These are phyloP conservation scores for Calliphora vomitoria DNA, from an alignment of 2,888 invertebrate species.

Conservation along the genomic window DNA sequence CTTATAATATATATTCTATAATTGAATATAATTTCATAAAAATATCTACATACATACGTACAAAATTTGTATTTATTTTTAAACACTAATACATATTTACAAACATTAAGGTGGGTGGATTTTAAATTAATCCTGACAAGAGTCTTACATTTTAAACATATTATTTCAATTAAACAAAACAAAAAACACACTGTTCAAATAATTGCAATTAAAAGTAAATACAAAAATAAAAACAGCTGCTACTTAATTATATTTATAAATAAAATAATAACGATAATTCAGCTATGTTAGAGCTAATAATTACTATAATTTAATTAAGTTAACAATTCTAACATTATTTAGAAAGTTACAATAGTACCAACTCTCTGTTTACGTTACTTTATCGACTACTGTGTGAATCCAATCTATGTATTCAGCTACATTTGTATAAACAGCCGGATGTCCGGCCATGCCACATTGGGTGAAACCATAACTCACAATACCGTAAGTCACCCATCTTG, in stretches of 20 bases:
- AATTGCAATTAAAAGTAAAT: background rate
- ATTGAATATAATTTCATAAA: background rate
- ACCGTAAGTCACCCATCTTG: slow-evolving; percentile 87
- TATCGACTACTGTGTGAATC: slow-evolving; percentile 84
- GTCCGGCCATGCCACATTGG: slow-evolving; percentile 88
- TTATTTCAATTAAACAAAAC: background rate
- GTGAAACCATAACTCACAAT: slow-evolving; percentile 89
- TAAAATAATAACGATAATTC: background rate
- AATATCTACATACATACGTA: background rate
- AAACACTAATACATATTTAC: slow-evolving; percentile 40
- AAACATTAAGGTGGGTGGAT: slow-evolving; percentile 34
- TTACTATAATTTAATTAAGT: background rate
- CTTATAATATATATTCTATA: background rate
- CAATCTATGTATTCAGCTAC: slow-evolving; percentile 87
- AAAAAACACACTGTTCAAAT: background rate
- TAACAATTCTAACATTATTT: slow-evolving; percentile 58
- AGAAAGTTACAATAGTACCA: background rate
- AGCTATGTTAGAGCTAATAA: background rate
- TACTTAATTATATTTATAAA: background rate
- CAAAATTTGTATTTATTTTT: background rate
- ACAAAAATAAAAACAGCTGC: background rate
- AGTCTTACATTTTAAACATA: background rate
- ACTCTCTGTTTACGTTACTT: slow-evolving; percentile 3
- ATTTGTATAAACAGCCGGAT: slow-evolving; percentile 89
- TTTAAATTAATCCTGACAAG: slow-evolving; percentile 5